A percentile compares a stretch with the other conserved stretches of the same genome.
These are phyloP conservation scores for Malurus cyaneus DNA, from an alignment of 2,113 vertebrate genomes.

Conservation along the genomic window DNA sequence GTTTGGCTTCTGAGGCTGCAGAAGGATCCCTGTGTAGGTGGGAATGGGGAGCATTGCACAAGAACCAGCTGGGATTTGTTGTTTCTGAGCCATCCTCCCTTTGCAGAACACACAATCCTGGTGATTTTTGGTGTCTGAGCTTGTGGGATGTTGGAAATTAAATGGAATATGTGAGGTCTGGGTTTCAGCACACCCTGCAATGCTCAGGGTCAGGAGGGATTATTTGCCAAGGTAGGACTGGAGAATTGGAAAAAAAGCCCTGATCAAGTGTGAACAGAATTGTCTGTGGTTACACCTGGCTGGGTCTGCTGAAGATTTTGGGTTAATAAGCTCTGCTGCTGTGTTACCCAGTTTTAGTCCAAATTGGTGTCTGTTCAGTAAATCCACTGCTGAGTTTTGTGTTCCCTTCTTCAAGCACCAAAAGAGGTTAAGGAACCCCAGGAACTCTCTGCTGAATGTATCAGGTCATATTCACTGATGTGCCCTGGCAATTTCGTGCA, in stretches of 20 bases:
- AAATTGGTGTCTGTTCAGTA: not conserved
- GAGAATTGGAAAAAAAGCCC: not conserved
- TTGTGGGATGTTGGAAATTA: accelerated
- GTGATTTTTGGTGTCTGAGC: not conserved
- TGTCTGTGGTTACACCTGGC: not conserved
- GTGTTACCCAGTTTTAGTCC: not conserved
- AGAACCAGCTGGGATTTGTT: not conserved
- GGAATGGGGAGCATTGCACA: not conserved
- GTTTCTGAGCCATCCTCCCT: not conserved
- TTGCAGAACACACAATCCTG: not conserved
- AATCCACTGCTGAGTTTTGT: not conserved
- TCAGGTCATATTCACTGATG: not conserved
- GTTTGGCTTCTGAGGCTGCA: not conserved
- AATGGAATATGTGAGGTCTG: not conserved
- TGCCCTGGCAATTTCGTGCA: not conserved
- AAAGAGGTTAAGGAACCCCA: conserved; percentile 36
- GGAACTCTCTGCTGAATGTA: not conserved
- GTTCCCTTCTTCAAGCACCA: not conserved
- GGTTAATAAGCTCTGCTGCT: conserved; percentile 42
- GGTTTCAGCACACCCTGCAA: not conserved
- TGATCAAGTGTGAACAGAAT: not conserved
- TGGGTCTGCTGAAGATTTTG: not conserved
- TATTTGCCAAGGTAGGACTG: not conserved
- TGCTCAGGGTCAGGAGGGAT: not conserved
- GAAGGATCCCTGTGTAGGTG: not conserved